Evolutionary conservation across 2,797 vertebrate genomes (phyloP).

Genomic region (Pseudomugil tenellus): DNA sequence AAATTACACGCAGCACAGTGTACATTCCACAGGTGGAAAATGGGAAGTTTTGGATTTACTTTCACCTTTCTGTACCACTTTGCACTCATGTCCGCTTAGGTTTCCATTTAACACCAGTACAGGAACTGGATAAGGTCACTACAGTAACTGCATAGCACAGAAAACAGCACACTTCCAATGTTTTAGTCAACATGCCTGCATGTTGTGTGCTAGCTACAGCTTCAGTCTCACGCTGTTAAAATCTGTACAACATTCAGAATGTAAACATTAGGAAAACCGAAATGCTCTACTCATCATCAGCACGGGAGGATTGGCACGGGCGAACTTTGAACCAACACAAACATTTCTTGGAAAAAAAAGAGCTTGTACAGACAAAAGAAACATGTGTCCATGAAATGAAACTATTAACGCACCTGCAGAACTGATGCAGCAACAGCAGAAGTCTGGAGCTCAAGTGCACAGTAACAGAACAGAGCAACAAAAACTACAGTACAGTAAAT

Average conservation of each 20-base stretch:
- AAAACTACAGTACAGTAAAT: slow-evolving; percentile 34
- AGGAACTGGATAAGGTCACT: slow-evolving; percentile 37
- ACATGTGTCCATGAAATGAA: slow-evolving; percentile 20
- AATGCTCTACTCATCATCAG: slow-evolving; percentile 63
- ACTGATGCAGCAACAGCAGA: slow-evolving; percentile 34
- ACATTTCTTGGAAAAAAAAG: slow-evolving; percentile 23
- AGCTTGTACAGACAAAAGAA: slow-evolving; percentile 30
- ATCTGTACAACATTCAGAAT: slow-evolving; percentile 68
- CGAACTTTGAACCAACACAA: slow-evolving; percentile 52
- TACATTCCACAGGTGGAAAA: slow-evolving; percentile 32
- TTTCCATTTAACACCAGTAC: slow-evolving; percentile 38
- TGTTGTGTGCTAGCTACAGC: slow-evolving; percentile 74
- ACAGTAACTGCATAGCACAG: slow-evolving; percentile 37
- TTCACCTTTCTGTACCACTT: slow-evolving; percentile 29
- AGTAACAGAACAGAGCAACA: slow-evolving; percentile 29
- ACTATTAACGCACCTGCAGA: slow-evolving; percentile 20
- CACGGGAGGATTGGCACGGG: slow-evolving; percentile 85
- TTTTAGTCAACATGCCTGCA: slow-evolving; percentile 86
- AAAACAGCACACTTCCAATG: slow-evolving; percentile 26
- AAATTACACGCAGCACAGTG: slow-evolving; percentile 35
- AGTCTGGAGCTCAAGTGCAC: slow-evolving; percentile 44
- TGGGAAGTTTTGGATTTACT: slow-evolving; percentile 13
- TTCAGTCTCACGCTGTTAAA: slow-evolving; percentile 56
- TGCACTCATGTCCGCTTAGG: slow-evolving; percentile 39
- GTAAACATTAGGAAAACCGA: slow-evolving; percentile 68